Evolutionary conservation across 1,140 invertebrate species (phyloP).

Genomic region (Rhynchophorus ferrugineus): DNA sequence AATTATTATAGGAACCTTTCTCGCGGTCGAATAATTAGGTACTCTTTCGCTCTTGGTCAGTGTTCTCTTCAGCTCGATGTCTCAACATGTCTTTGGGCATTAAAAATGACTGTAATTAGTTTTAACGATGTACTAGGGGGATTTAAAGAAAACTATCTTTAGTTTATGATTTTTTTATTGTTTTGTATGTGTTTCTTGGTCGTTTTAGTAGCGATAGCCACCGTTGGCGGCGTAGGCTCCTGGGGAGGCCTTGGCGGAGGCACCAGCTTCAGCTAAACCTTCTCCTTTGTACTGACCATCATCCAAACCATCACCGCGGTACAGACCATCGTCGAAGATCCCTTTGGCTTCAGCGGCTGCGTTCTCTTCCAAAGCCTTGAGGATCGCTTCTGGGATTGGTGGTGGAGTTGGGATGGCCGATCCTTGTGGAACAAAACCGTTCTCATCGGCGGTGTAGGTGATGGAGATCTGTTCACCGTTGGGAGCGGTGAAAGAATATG

Average conservation of each 20-base stretch:
- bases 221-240: constrained; percentile 13
- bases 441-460: constrained; percentile 50
- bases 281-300: constrained; percentile 12
- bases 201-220: constrained; percentile 10
- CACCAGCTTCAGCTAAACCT: neutral
- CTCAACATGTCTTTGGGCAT: too few species aligned
- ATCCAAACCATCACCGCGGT: constrained; percentile 19
- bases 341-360: constrained; percentile 31
- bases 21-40: too few species aligned
- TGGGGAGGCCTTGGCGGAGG: constrained; percentile 1
- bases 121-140: too few species aligned
- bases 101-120: too few species aligned
- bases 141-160: too few species aligned
- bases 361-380: constrained; percentile 44
- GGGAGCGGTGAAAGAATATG: constrained; percentile 48
- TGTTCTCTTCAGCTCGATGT: too few species aligned
- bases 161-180: too few species aligned
- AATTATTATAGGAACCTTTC: too few species aligned
- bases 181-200: too few species aligned
- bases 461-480: constrained; percentile 48
- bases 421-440: constrained; percentile 47
- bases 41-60: too few species aligned
- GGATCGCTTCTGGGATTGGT: constrained; percentile 44
- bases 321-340: constrained; percentile 27
- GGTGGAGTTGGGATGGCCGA: constrained; percentile 45